Conservation (phyloP, 2,888 invertebrate genomes). For the Blastobasis lacticolella region DNA sequence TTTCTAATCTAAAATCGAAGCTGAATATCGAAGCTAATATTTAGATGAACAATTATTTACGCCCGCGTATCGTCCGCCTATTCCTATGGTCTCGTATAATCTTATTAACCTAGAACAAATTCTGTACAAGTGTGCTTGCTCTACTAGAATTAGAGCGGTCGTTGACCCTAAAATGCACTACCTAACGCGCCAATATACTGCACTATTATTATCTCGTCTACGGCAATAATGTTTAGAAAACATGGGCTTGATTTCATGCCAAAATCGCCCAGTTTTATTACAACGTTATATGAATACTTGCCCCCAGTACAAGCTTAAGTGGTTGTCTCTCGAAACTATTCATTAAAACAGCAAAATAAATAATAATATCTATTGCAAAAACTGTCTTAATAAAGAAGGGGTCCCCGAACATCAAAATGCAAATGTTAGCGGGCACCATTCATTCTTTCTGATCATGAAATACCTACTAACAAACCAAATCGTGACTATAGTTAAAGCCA, state of each 20-base stretch:
- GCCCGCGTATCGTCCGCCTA: too few species aligned
- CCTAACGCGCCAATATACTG: slow-evolving; percentile 3
- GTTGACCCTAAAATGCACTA: slow-evolving; percentile 35
- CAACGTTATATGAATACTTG: slow-evolving; percentile 19
- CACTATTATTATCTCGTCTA: slow-evolving; percentile 53
- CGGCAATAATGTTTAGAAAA: slow-evolving; percentile 47
- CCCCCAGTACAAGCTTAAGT: neutral
- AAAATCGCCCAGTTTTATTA: slow-evolving; percentile 26
- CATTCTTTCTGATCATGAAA: too few species aligned
- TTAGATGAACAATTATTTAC: too few species aligned
- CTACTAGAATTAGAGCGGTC: slow-evolving; percentile 60
- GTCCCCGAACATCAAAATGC: neutral
- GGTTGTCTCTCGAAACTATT: too few species aligned
- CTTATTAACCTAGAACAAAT: too few species aligned
- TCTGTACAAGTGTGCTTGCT: too few species aligned
- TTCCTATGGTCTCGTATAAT: too few species aligned
- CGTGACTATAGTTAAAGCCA: too few species aligned
- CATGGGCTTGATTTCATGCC: slow-evolving; percentile 38
- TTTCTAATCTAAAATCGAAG: neutral
- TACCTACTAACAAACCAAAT: too few species aligned
- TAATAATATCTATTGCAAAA: too few species aligned
- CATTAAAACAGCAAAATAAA: too few species aligned
- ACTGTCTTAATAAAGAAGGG: neutral
- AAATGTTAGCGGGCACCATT: slow-evolving; percentile 9
- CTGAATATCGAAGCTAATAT: too few species aligned